Conservation (phyloP, 2,888 invertebrate genomes). For the Melinaea menophilus region DNA sequence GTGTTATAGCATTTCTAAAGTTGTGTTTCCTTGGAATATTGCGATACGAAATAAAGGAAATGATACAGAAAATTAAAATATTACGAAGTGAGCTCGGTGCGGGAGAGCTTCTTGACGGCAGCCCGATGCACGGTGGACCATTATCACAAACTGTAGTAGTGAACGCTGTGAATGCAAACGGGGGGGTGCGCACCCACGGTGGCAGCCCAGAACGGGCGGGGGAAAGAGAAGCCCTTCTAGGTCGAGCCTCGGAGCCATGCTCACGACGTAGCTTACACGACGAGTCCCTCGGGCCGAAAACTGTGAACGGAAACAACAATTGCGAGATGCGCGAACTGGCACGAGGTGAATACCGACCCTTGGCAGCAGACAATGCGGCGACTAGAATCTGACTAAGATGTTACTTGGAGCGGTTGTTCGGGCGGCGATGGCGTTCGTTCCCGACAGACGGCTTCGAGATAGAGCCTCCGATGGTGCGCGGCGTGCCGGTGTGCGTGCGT, state of each 20-base stretch:
- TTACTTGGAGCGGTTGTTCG: conserved; percentile 85
- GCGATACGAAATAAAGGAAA: conserved; percentile 91
- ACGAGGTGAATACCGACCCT: conserved; percentile 71
- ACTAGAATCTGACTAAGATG: conserved; percentile 86
- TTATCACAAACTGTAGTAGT: conserved; percentile 71
- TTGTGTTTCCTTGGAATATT: conserved; percentile 92
- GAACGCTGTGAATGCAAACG: conserved; percentile 77
- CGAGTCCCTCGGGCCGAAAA: conserved; percentile 77
- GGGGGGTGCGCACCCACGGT: conserved; percentile 77
- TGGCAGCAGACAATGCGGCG: conserved; percentile 73
- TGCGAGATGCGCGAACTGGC: conserved; percentile 87
- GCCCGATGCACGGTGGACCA: conserved; percentile 70
- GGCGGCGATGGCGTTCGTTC: conserved; percentile 76
- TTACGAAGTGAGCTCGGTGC: conserved; percentile 82
- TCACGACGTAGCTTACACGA: conserved; percentile 65
- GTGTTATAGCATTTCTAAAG: conserved; percentile 92
- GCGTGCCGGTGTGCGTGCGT: conserved; percentile 41
- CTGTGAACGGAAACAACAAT: conserved; percentile 85
- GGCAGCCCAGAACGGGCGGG: conserved; percentile 76
- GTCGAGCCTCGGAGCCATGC: conserved; percentile 69
- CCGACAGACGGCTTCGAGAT: conserved; percentile 64
- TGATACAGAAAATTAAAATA: conserved; percentile 93
- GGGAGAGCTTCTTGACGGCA: conserved; percentile 67
- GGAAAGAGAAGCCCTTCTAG: conserved; percentile 79
- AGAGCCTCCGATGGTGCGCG: conserved; percentile 54